Conservation (phyloP, 2,888 invertebrate species). For the Drosophila merina region DNA sequence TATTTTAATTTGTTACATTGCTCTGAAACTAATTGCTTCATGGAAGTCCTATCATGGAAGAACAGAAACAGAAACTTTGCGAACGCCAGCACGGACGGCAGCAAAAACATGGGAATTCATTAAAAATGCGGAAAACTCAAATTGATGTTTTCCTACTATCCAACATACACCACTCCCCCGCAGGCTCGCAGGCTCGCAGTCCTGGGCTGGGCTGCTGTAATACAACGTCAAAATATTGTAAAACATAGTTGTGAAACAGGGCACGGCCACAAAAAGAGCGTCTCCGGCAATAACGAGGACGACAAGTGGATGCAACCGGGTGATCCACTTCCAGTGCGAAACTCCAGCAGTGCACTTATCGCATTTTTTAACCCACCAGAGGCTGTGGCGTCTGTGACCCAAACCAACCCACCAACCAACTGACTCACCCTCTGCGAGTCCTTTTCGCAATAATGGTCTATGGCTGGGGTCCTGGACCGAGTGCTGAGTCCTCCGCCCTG, state of each 20-base stretch:
- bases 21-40: constrained; percentile 37
- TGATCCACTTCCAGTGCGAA: constrained; percentile 9
- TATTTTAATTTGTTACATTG: constrained; percentile 1
- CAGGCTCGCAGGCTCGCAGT: constrained; percentile 2
- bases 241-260: constrained; percentile 78
- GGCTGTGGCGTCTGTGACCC: constrained; percentile 25
- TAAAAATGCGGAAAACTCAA: constrained; percentile 73
- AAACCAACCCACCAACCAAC: constrained; percentile 5
- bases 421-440: constrained; percentile 1
- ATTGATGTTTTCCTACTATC: constrained; percentile 60
- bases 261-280: constrained; percentile 55
- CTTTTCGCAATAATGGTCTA: constrained; percentile 30
- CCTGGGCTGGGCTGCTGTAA: constrained; percentile 57
- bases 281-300: constrained; percentile 56
- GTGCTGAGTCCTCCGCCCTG: constrained; percentile 13
- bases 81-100: constrained; percentile 9
- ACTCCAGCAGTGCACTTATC: constrained; percentile 48
- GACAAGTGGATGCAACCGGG: constrained; percentile 53
- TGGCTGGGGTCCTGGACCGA: background rate
- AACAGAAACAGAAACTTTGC: constrained; percentile 10
- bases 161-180: constrained; percentile 27
- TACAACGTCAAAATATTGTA: constrained; percentile 77
- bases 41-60: background rate
- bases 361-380: constrained; percentile 66
- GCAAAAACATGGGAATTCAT: constrained; percentile 66